Percentiles rank a stretch among this genome's conserved stretches.
Conservation (phyloP, 2,888 invertebrate species). For the Drosophila nigritarsus region DNA sequence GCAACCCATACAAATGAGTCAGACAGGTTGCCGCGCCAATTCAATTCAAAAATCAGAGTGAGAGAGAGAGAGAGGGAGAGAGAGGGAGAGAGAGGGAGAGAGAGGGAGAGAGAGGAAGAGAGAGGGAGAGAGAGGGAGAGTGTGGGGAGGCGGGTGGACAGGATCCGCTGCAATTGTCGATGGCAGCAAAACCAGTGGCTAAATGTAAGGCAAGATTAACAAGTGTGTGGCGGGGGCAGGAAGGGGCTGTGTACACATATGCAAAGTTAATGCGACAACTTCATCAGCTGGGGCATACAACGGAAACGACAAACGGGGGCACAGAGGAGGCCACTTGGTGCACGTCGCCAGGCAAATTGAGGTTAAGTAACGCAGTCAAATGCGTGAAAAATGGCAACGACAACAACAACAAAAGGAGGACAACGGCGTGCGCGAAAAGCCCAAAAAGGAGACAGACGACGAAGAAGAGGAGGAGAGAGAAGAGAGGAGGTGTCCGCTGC, state of each 20-base stretch:
- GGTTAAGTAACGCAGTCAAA: conserved; percentile 80
- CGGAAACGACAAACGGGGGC: conserved; percentile 48
- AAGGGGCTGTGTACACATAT: conserved; percentile 22
- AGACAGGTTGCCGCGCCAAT: conserved; percentile 51
- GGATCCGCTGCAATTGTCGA: conserved; percentile 39
- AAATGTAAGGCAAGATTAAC: conserved; percentile 18
- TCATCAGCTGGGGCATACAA: conserved; percentile 60
- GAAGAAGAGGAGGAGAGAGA: conserved; percentile 31
- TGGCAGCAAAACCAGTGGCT: conserved; percentile 38
- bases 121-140: neutral
- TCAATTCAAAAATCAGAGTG: conserved; percentile 28
- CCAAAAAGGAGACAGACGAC: conserved; percentile 48
- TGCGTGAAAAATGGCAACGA: conserved; percentile 70
- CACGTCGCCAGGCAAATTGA: conserved; percentile 78
- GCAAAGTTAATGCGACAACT: conserved; percentile 70
- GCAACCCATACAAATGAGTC: conserved; percentile 65
- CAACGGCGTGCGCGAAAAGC: conserved; percentile 46
- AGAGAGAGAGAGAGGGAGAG: neutral
- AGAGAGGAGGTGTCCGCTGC: conserved; percentile 41
- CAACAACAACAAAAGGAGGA: conserved; percentile 44
- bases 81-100: neutral
- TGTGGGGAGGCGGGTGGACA: conserved; percentile 11
- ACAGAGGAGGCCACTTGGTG: conserved; percentile 40
- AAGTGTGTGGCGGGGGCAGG: neutral
- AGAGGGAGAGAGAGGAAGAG: no score